Conservation (phyloP, 2,888 invertebrate species). For the Dermolepida albohirtum region DNA sequence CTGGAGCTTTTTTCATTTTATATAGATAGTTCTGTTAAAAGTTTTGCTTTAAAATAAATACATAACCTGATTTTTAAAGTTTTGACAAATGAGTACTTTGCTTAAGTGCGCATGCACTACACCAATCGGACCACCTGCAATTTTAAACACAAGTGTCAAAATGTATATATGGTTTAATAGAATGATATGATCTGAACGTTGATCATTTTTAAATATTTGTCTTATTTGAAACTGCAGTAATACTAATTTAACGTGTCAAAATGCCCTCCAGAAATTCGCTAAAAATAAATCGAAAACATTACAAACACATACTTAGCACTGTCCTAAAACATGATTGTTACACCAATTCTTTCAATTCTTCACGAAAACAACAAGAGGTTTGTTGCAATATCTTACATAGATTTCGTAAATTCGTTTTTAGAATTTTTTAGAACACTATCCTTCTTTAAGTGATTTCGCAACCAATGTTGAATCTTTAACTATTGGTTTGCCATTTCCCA, state of each 20-base stretch:
- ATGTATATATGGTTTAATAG: too few relatives aligned
- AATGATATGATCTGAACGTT: too few relatives aligned
- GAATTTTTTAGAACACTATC: slow-evolving; percentile 29
- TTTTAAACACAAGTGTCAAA: too few relatives aligned
- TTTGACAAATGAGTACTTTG: slow-evolving; percentile 15
- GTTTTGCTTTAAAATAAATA: slow-evolving; percentile 11
- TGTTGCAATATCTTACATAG: neutral
- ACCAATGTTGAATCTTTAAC: slow-evolving; percentile 15
- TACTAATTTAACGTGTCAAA: neutral
- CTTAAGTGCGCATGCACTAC: too few relatives aligned
- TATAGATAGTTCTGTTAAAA: neutral
- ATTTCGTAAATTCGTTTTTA: slow-evolving; percentile 4
- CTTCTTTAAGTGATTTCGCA: slow-evolving; percentile 37
- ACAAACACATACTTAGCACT: slow-evolving; percentile 17
- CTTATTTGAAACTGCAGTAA: neutral
- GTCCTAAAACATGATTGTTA: slow-evolving; percentile 37
- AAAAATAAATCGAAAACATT: slow-evolving; percentile 13
- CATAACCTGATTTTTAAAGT: slow-evolving; percentile 25
- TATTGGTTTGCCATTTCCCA: slow-evolving; percentile 41
- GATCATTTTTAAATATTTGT: too few relatives aligned
- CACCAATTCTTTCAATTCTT: slow-evolving; percentile 28
- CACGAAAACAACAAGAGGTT: slow-evolving; percentile 25
- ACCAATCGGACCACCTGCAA: too few relatives aligned
- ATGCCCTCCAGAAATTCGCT: slow-evolving; percentile 33
- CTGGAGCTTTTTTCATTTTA: slow-evolving; percentile 62